Percentiles rank a stretch among this genome's conserved stretches.
These are phyloP conservation scores for Julus scanicus DNA, from an alignment of 2,888 invertebrate species.

Conservation along the genomic window DNA sequence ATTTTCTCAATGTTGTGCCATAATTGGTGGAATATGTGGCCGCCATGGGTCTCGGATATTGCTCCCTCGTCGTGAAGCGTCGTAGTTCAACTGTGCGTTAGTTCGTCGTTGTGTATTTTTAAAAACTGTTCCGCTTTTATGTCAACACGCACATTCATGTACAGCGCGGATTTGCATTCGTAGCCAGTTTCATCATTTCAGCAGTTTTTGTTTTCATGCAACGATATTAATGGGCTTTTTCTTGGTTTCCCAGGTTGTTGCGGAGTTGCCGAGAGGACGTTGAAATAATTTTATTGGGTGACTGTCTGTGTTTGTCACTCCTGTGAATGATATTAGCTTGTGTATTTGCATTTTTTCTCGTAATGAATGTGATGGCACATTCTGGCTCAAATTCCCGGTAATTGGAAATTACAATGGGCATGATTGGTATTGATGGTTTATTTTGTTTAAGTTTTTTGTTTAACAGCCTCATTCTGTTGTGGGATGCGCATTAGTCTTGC, in stretches of 20 bases:
- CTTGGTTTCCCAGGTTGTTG: background rate
- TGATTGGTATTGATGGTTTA: background rate
- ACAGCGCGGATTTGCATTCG: background rate
- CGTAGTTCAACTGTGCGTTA: slow-evolving; percentile 21
- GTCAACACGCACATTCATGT: slow-evolving; percentile 25
- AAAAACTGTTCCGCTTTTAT: background rate
- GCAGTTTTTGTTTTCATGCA: slow-evolving; percentile 1
- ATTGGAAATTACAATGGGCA: background rate
- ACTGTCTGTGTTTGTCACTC: background rate
- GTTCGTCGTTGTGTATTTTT: slow-evolving; percentile 4
- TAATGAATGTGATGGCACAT: background rate
- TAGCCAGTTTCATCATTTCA: background rate
- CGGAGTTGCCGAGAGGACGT: background rate
- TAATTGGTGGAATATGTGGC: slow-evolving; percentile 9
- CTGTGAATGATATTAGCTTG: background rate
- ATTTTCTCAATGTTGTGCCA: slow-evolving; percentile 33
- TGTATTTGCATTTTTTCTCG: background rate
- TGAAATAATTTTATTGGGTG: background rate
- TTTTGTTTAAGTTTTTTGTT: no score
- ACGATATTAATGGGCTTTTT: background rate
- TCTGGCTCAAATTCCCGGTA: background rate
- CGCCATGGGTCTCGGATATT: background rate
- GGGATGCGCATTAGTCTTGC: no score
- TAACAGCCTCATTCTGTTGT: no score
- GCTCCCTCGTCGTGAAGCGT: background rate